Evolutionary conservation across 1,140 invertebrate species (phyloP), one percentile per base, ranked within the genome.

Genomic region (Mactra quadrangularis): DNA sequence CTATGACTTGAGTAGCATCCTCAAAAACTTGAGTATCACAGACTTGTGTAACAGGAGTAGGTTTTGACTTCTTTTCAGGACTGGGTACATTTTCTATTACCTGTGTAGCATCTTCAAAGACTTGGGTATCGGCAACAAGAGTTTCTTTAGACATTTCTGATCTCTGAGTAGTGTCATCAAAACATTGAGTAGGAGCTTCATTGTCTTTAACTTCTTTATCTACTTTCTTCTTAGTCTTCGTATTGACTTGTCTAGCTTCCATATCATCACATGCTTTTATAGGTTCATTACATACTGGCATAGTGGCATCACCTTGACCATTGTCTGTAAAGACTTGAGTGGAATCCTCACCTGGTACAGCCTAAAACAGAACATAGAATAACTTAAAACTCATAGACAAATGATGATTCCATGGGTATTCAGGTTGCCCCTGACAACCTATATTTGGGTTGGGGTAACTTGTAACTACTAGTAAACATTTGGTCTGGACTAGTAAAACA

Each of bases 201-300:
- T 4, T 17, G 25, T 52, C 53, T 3, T 6, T 19, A 38, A 72
- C 53, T 62, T 62, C 75, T 53, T 76, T 62, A 62, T 71, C 55
- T 19, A 59, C 45, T 17, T 53, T 41, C 19, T 41, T 33, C 50
- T 2, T 19, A 19, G 22, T 27, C 22, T 74, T 59, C 22, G 17
- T 19, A 53, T 13, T 13, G 25, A 17, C 22, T 50, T 19, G 19
- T 41, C 17, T 60, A 38, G 22, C 50, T 15, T 22, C 11, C n/a
- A 62, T 31, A 25, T 62, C 78, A 57, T 66, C 82, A 83, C 81
- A 55, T 0, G 81, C 71, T 57, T 86, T 74, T n/a, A 85, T 86
- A 4, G 74, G 62, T 52, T 85, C 79, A 72, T 86, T 17, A 55
- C 25, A 52, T 11, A 66, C 59, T 11, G 45, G 57, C 1, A 77